Percentiles rank a stretch among this genome's conserved stretches.
phyloP scores from a whole-genome alignment of 2,113 vertebrate species.

The Daubentonia madagascariensis region DNA sequence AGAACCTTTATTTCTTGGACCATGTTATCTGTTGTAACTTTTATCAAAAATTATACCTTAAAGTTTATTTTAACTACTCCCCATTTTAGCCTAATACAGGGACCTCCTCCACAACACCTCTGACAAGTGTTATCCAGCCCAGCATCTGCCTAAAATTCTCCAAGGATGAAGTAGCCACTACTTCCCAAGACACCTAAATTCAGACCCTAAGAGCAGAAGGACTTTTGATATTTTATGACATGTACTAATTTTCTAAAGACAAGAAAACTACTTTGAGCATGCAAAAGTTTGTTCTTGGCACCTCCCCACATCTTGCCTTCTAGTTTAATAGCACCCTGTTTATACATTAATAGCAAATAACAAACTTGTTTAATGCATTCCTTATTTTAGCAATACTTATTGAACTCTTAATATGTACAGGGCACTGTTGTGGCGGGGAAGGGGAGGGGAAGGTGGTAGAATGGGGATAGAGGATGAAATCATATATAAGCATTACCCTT shows the following conservation, averaged over 20 bases:
- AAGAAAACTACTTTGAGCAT: neutral
- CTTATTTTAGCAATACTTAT: constrained; percentile 27
- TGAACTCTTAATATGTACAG: neutral
- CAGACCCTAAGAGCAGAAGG: neutral
- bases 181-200: neutral
- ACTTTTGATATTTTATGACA: neutral
- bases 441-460: neutral
- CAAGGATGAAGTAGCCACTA: neutral
- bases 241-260: neutral
- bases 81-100: neutral
- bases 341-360: neutral
- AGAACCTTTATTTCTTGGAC: neutral
- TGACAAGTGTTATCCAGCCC: neutral
- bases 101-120: neutral
- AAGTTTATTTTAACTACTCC: constrained; percentile 17
- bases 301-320: neutral
- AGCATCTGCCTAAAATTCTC: neutral
- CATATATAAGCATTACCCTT: neutral
- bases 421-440: neutral
- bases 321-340: neutral
- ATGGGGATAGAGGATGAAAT: neutral
- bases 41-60: neutral
- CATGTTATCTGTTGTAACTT: neutral
- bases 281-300: neutral
- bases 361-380: neutral